These are phyloP conservation scores for Porites cylindrica DNA, from an alignment of 92 coral and sea anemone genomes.

Conservation along the genomic window DNA sequence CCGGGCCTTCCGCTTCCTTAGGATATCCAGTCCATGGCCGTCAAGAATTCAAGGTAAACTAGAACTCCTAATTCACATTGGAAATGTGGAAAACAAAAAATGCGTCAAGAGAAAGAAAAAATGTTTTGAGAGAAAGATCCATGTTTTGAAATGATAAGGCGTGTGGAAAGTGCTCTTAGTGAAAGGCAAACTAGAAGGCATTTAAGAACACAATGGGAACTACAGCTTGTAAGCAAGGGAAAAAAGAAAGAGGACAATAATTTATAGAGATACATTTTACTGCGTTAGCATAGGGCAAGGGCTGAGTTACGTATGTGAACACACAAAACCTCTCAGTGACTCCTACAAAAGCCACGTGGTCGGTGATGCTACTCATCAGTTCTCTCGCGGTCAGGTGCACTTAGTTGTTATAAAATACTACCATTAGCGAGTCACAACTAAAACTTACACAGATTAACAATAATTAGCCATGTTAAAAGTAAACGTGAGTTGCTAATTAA, in stretches of 20 bases:
- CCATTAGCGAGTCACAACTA: background rate
- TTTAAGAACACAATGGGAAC: background rate
- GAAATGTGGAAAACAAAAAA: too few species aligned
- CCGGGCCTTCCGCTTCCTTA: too few species aligned
- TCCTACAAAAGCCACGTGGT: background rate
- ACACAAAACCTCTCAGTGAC: background rate
- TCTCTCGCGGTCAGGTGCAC: background rate
- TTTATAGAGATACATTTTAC: too few species aligned
- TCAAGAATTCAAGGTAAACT: too few species aligned
- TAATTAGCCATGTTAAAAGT: background rate
- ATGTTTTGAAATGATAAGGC: background rate
- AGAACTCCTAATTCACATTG: too few species aligned
- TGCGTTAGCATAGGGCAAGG: too few species aligned
- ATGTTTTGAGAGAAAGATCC: background rate
- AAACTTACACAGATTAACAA: background rate
- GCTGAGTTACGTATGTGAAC: background rate
- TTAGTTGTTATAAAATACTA: background rate
- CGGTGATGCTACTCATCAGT: background rate
- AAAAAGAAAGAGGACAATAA: too few species aligned
- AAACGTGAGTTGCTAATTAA: background rate
- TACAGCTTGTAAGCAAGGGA: too few species aligned
- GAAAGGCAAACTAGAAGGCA: too few species aligned
- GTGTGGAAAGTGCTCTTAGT: background rate
- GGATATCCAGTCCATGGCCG: too few species aligned
- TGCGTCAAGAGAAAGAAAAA: too few species aligned